A percentile compares a stretch with the other conserved stretches of the same genome.
These are phyloP conservation scores for Platalea minor DNA, from an alignment of 2,797 vertebrate genomes.

Conservation along the genomic window DNA sequence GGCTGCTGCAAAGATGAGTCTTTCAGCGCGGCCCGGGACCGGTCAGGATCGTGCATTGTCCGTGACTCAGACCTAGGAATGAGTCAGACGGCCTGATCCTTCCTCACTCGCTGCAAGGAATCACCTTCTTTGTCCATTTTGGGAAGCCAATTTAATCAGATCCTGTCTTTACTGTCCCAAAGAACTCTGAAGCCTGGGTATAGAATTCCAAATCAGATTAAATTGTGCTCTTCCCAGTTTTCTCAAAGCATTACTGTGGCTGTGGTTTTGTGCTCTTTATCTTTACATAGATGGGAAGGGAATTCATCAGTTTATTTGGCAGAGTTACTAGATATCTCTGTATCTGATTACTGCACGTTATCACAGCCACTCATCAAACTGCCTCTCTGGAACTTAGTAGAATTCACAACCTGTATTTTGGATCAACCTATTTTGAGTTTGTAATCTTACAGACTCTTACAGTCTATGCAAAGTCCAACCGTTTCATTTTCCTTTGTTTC, in stretches of 20 bases:
- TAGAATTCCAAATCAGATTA: neutral
- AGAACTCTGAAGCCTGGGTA: neutral
- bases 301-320: neutral
- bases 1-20: neutral
- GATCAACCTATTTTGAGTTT: neutral
- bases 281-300: neutral
- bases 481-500: neutral
- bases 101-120: neutral
- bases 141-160: neutral
- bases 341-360: neutral
- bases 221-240: neutral
- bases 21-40: neutral
- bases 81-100: neutral
- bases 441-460: neutral
- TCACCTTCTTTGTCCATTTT: neutral
- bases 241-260: neutral
- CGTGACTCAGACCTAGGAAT: conserved; percentile 12
- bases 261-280: neutral
- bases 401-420: neutral
- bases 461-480: neutral
- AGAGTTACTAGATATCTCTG: neutral
- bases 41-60: accelerated
- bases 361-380: neutral
- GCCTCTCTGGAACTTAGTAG: neutral
- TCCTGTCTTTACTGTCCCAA: neutral